These are phyloP conservation scores for Tapirus indicus DNA, from an alignment of 2,797 vertebrate genomes.

Conservation along the genomic window DNA sequence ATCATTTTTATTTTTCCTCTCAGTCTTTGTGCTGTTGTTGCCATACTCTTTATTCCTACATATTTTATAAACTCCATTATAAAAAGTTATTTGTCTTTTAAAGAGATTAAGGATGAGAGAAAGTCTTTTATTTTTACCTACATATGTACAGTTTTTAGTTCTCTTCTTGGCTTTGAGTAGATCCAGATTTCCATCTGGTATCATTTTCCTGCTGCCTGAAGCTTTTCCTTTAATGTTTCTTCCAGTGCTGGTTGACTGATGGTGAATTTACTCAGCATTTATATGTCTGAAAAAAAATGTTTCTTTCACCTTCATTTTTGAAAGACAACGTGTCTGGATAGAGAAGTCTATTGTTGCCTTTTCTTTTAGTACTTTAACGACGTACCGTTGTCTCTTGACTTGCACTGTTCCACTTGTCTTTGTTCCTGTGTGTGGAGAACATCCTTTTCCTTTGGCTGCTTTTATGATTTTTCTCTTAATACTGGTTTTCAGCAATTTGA, in stretches of 20 bases:
- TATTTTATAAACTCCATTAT: not conserved
- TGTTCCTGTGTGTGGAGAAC: not conserved
- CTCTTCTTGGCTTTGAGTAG: not conserved
- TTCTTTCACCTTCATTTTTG: not conserved
- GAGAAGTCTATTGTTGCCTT: not conserved
- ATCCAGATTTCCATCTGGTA: not conserved
- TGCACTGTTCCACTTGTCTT: not conserved
- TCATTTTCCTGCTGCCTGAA: not conserved
- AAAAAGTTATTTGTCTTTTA: not conserved
- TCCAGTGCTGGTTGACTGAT: not conserved
- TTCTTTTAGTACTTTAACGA: not conserved
- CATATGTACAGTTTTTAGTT: not conserved
- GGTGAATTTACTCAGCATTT: not conserved
- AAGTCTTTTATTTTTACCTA: not conserved
- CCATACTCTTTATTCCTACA: not conserved
- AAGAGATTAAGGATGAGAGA: conserved; percentile 3
- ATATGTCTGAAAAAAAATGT: conserved; percentile 26
- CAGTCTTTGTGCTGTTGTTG: not conserved
- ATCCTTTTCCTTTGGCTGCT: not conserved
- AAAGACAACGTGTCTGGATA: not conserved
- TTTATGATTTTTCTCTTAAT: conserved; percentile 13
- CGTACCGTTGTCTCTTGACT: not conserved
- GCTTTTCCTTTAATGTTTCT: not conserved
- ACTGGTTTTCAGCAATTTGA: not conserved
- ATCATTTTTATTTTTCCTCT: not conserved